These are phyloP conservation scores for Adelges cooleyi DNA, from an alignment of 1,140 invertebrate genomes.

Conservation along the genomic window DNA sequence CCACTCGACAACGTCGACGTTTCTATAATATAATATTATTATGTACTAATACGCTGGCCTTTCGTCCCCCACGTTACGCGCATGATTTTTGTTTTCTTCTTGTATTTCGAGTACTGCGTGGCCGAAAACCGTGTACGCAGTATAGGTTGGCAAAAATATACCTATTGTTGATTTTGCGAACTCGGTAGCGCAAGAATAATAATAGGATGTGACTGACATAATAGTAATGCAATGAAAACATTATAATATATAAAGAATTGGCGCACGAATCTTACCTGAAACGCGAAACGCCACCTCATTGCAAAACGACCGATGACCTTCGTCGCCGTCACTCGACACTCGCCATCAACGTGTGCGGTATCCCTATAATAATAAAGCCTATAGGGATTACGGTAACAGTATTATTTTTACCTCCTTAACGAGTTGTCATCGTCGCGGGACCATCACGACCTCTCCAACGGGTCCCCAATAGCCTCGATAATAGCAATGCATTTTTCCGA, in stretches of 20 bases:
- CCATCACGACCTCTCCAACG: neutral
- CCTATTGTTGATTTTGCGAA: conserved; percentile 17
- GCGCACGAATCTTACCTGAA: neutral
- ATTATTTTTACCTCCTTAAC: conserved; percentile 10
- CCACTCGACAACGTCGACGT: conserved; percentile 18
- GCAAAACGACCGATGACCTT: neutral
- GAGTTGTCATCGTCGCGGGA: neutral
- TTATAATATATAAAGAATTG: neutral
- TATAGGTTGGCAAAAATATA: neutral
- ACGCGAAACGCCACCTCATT: conserved; percentile 2
- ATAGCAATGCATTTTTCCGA: too few species aligned
- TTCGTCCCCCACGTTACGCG: neutral
- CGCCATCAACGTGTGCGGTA: conserved; percentile 22
- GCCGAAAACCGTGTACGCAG: neutral
- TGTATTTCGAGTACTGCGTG: neutral
- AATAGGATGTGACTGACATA: conserved; percentile 1
- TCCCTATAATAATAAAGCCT: neutral
- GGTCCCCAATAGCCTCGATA: neutral
- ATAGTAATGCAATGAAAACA: neutral
- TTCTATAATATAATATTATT: conserved; percentile 13
- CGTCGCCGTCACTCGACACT: neutral
- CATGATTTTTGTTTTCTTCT: conserved; percentile 5
- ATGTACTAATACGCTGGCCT: neutral
- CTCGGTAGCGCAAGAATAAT: conserved; percentile 26
- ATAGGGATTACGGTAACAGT: conserved; percentile 1